Base-by-base conservation (phyloP, 2,113 vertebrate species). In the Tyrannus savana region DNA sequence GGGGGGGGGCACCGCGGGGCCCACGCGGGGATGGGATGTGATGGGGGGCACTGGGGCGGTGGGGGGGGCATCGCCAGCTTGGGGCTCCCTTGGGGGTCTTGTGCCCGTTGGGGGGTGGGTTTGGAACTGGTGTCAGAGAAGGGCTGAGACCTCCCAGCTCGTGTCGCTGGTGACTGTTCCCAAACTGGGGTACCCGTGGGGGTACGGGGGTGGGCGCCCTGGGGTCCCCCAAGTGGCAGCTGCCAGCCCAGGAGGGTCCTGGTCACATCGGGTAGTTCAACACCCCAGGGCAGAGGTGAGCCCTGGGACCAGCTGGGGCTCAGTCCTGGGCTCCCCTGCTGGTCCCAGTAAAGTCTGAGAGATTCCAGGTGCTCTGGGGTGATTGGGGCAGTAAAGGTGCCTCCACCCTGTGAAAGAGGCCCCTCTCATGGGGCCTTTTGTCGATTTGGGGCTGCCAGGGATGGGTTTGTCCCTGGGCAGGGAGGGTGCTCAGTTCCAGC, bases 381-480 rank as follows among this genome's bases (percentile, higher is more conserved):
- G 37, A 19, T 35, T 6, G 0, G 35, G 31, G 35, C 14, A 10
- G 53, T 12, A 9, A 31, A 50, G 60, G 27, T 0, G 9, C 12
- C 52, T 22, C 56, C 19, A 8, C 33, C 47, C 62, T 64, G 75
- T 63, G 59, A 77, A 68, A 64, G 15, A 1, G 7, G 22, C 39
- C 44, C 60, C 17, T 53, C 35, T 25, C 23, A 3, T 1, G 37
- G 37, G 37, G 37, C 37, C 37, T 37, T 37, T 35, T 59, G 13
- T 35, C 8, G 9, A 14, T 15, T 25, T 59, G 47, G 72, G 69
- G 42, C 5, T 67, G 30, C 2, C 10, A 28, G 22, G 44, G n/a
- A 21, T 14, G 15, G 28, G 2, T 4, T 19, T 23, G 9, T 28
- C 8, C 5, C 6, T 3, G 39, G n/a, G 23, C 1, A 2, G 37